Evolutionary conservation across 2,797 vertebrate species (phyloP), one percentile per base, ranked within the genome.

Genomic region (Cossypha heuglini): DNA sequence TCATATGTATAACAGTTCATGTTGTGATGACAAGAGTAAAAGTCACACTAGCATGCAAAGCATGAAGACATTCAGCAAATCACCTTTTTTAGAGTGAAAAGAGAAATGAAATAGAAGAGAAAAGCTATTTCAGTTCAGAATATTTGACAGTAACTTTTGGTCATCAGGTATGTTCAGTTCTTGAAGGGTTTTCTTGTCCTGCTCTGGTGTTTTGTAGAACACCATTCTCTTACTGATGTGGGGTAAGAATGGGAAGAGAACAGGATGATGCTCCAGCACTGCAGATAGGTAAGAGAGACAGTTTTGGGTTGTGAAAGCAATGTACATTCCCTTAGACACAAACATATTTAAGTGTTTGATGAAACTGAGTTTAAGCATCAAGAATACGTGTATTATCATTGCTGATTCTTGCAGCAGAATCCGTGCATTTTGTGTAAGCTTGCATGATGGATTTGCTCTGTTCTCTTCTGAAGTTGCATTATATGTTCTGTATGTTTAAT

Each of bases 121-220:
- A 49, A 77, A 40, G 8, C 9, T 2, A 38, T 88, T 92, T 62
- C 33, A 42, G 0, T 45, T 62, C 9, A 35, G n/a, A 72, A 16
- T 63, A 35, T 69, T 66, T 88, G 69, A 40, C 68, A 66, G 18
- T n/a, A 45, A 37, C n/a, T 16, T 81, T 45, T 88, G 6, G 48
- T 45, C 20, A 25, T 25, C 2, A 1, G 21, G 1, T 49, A 6
- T 1, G 1, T 40, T 90, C 22, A 28, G 2, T 84, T 82, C 42
- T 63, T 55, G n/a, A 51, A 72, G 35, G 52, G 1, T 3, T 59
- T 76, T 55, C 66, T 45, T 91, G 25, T 37, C 22, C 58, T 82
- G 31, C 26, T 82, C 0, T 9, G 21, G 28, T 52, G 16, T 73
- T 93, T 78, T 48, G 43, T 69, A 52, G 28, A 72, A 14, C 9